Evolutionary conservation across 2,888 invertebrate genomes (phyloP).

Genomic region (Leptarthrus brevirostris): DNA sequence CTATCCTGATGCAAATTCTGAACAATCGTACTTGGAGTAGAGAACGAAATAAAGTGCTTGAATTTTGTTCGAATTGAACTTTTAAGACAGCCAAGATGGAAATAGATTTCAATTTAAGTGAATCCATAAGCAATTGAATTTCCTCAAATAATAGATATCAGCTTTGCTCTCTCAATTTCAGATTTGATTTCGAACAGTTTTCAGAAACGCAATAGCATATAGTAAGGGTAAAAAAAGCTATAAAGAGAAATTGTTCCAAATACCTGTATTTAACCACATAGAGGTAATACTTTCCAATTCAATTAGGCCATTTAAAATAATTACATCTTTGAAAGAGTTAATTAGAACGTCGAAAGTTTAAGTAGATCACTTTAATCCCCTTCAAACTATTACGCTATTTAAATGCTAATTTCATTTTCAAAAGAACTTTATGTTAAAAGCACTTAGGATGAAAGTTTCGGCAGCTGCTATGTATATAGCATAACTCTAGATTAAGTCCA

Average conservation of each 20-base stretch:
- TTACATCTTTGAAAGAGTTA: neutral
- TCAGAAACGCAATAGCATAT: too few relatives aligned
- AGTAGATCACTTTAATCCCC: neutral
- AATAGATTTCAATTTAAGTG: neutral
- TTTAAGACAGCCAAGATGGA: neutral
- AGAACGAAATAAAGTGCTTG: conserved; percentile 5
- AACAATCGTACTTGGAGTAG: neutral
- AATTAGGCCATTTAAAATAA: conserved; percentile 26
- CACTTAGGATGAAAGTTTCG: neutral
- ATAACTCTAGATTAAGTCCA: neutral
- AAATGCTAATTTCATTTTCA: conserved; percentile 7
- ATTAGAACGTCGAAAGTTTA: neutral
- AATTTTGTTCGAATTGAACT: neutral
- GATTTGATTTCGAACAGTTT: neutral
- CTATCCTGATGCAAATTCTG: conserved; percentile 14
- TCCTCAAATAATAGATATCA: neutral
- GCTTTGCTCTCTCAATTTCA: neutral
- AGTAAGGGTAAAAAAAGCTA: neutral
- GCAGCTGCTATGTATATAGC: neutral
- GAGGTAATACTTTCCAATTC: neutral
- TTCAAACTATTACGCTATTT: neutral
- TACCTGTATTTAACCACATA: neutral
- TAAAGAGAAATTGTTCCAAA: neutral
- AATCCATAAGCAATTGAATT: conserved; percentile 14
- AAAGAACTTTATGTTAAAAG: too few relatives aligned